Percentiles rank a stretch among this genome's conserved stretches.
Conservation (phyloP, 2,113 vertebrate genomes). For the Syrrhaptes paradoxus region DNA sequence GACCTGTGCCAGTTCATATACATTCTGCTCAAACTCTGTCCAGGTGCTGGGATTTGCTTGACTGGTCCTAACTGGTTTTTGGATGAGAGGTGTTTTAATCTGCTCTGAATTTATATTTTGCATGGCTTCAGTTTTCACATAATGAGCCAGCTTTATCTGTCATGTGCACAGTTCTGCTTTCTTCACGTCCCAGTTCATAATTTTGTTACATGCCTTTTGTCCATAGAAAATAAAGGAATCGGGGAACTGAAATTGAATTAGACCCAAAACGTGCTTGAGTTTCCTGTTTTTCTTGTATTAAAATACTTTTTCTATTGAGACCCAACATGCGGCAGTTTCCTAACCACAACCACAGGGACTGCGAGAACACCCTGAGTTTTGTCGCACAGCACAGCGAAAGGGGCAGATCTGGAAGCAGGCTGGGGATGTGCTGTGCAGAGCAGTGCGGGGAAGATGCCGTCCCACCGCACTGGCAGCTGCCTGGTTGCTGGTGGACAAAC, state of each 20-base stretch:
- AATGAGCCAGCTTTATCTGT: conserved; percentile 57
- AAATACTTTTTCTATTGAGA: conserved; percentile 71
- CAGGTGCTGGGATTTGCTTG: conserved; percentile 40
- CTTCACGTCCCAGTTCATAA: conserved; percentile 60
- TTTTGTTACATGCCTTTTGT: conserved; percentile 61
- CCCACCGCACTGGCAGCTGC: background rate
- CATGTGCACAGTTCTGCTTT: conserved; percentile 63
- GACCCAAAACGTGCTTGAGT: conserved; percentile 65
- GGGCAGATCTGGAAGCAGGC: background rate
- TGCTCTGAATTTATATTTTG: conserved; percentile 49
- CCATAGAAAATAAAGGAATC: conserved; percentile 69
- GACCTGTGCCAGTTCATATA: conserved; percentile 17
- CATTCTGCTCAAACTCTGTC: conserved; percentile 18
- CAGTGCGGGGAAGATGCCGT: accelerated
- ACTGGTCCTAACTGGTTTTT: conserved; percentile 47
- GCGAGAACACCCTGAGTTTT: background rate
- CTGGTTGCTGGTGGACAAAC: background rate
- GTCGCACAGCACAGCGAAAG: background rate
- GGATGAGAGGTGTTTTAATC: conserved; percentile 47
- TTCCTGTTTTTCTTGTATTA: conserved; percentile 71
- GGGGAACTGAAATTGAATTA: conserved; percentile 67
- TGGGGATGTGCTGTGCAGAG: background rate
- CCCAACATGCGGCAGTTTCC: conserved; percentile 42
- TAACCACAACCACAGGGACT: conserved; percentile 64
- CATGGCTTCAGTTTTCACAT: conserved; percentile 47